Conservation (phyloP, 1,140 invertebrate species). For the Oppia nitens region DNA sequence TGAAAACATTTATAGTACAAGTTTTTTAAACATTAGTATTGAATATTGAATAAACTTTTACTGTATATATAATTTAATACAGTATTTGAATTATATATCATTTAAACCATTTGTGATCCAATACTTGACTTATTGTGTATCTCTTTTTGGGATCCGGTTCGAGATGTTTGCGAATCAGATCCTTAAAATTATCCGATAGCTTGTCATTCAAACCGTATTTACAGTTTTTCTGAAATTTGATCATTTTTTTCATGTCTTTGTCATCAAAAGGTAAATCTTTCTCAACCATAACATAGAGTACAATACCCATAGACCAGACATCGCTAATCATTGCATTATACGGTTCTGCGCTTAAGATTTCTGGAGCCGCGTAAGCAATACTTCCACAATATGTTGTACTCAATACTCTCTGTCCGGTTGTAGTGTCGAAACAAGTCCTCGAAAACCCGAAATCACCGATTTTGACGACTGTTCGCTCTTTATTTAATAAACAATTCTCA, state of each 20-base stretch:
- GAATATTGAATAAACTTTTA: neutral
- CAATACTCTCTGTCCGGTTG: neutral
- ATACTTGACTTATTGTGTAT: too few species aligned
- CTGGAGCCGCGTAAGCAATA: conserved; percentile 24
- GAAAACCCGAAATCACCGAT: conserved; percentile 19
- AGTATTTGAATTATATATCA: too few species aligned
- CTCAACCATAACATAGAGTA: conserved; percentile 25
- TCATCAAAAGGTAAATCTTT: conserved; percentile 29
- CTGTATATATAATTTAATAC: too few species aligned
- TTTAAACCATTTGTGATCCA: too few species aligned
- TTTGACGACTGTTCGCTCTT: neutral
- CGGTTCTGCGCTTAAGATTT: conserved; percentile 20
- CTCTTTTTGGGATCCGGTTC: too few species aligned
- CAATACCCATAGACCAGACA: conserved; percentile 23
- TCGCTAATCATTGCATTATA: conserved; percentile 21
- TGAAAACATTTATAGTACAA: neutral
- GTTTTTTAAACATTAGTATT: neutral
- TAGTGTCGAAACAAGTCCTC: conserved; percentile 5
- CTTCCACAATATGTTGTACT: conserved; percentile 11
- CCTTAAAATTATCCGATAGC: too few species aligned
- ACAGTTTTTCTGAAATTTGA: too few species aligned
- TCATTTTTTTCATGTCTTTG: too few species aligned
- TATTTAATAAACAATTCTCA: conserved; percentile 76
- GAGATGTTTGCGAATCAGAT: too few species aligned
- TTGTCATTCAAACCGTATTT: too few species aligned